Conservation (phyloP, 2,888 invertebrate species). For the Phymatocera aterrima region DNA sequence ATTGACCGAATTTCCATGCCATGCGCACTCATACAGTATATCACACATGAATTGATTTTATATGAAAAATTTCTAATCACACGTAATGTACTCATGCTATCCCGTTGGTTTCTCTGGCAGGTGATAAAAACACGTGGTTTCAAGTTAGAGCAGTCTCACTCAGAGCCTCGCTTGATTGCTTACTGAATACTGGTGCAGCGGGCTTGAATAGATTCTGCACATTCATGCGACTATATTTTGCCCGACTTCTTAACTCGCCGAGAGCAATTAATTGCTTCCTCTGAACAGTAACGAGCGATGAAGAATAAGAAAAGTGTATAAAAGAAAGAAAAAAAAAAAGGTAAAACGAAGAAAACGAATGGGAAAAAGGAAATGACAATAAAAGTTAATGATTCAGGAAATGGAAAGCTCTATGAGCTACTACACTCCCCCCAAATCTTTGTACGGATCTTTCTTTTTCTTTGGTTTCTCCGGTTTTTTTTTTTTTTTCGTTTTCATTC, state of each 20-base stretch:
- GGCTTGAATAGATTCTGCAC: background rate
- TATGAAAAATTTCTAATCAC: background rate
- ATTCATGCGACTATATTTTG: constrained; percentile 4
- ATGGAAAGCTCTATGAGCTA: background rate
- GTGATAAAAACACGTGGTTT: constrained; percentile 2
- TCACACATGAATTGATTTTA: background rate
- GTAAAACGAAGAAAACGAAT: background rate
- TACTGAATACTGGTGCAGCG: background rate
- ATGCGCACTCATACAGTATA: background rate
- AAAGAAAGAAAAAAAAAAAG: background rate
- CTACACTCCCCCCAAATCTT: background rate
- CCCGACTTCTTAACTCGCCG: background rate
- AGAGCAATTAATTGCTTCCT: background rate
- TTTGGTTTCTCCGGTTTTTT: too few species aligned
- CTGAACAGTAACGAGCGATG: background rate
- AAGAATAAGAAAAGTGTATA: background rate
- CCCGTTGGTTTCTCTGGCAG: background rate
- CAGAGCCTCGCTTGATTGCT: constrained; percentile 3
- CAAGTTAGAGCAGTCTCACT: background rate
- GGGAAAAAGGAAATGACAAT: background rate
- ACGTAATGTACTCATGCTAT: background rate
- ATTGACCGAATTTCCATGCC: too few species aligned
- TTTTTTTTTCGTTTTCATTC: too few species aligned
- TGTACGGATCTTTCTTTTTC: too few species aligned
- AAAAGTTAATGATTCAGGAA: background rate